phyloP scores from a whole-genome alignment of 2,888 invertebrate genomes.

The Siphlonurus alternatus region DNA sequence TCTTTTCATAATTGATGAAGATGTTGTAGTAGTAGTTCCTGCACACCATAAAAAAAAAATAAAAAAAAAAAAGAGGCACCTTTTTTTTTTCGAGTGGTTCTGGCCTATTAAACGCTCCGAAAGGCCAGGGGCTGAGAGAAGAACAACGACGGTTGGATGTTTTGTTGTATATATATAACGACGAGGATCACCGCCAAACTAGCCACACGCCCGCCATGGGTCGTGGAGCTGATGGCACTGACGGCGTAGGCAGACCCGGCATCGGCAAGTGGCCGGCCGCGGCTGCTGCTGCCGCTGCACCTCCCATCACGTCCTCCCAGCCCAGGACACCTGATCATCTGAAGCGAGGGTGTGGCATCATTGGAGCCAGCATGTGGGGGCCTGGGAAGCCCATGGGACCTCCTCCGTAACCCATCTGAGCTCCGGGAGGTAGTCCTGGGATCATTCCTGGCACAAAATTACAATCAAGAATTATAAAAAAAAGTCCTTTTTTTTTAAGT shows the following conservation, averaged over 20 bases:
- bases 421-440: conserved; percentile 5
- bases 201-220: conserved; percentile 1
- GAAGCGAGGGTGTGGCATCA: conserved; percentile 67
- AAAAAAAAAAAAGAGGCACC: not conserved
- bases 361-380: conserved; percentile 35
- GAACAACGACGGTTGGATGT: not conserved
- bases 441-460: not conserved
- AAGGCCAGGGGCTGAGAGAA: not conserved
- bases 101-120: not conserved
- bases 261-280: not conserved
- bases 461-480: not conserved
- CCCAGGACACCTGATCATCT: conserved; percentile 40
- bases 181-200: not conserved
- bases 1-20: not conserved
- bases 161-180: not conserved
- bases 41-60: too few relatives aligned
- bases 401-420: conserved; percentile 3
- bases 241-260: not conserved
- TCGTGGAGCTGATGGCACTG: not conserved
- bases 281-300: not conserved
- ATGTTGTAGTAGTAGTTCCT: not conserved
- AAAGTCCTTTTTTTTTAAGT: not conserved
- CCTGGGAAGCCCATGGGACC: conserved; percentile 31
- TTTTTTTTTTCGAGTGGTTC: not conserved
- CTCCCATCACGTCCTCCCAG: conserved; percentile 4